Percentiles rank a stretch among this genome's conserved stretches.
Evolutionary conservation across 2,113 vertebrate genomes (phyloP).

Genomic region (Muntiacus reevesi): DNA sequence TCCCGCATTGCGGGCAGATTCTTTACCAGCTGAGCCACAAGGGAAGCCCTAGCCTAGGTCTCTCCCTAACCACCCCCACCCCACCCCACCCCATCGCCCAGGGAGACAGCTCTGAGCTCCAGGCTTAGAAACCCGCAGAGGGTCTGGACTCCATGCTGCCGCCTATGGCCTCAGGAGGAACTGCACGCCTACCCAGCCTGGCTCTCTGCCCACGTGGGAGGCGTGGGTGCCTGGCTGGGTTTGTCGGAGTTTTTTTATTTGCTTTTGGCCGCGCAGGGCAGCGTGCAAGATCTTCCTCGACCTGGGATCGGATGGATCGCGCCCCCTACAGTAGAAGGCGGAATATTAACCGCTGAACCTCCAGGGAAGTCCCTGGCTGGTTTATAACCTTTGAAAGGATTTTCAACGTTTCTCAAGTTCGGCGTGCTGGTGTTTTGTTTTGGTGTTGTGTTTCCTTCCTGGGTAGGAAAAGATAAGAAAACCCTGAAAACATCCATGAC

Average conservation of each 20-base stretch:
- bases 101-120: background rate
- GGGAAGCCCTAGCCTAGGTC: background rate
- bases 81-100: background rate
- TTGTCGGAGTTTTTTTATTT: background rate
- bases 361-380: background rate
- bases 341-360: background rate
- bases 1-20: background rate
- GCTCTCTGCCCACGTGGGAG: background rate
- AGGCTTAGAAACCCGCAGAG: background rate
- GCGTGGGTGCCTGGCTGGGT: rapidly evolving
- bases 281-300: background rate
- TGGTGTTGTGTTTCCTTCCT: background rate
- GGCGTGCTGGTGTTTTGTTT: background rate
- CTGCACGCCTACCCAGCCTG: background rate
- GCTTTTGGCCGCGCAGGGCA: background rate
- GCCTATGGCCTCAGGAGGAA: background rate
- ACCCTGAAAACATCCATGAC: background rate
- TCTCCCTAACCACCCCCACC: background rate
- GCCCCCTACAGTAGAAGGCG: background rate
- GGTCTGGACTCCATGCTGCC: background rate
- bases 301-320: background rate
- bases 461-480: background rate
- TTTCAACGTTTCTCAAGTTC: background rate
- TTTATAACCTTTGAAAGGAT: background rate
- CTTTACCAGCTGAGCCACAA: background rate